Conservation (phyloP, 1,140 invertebrate species). For the Chironomus tepperi region DNA sequence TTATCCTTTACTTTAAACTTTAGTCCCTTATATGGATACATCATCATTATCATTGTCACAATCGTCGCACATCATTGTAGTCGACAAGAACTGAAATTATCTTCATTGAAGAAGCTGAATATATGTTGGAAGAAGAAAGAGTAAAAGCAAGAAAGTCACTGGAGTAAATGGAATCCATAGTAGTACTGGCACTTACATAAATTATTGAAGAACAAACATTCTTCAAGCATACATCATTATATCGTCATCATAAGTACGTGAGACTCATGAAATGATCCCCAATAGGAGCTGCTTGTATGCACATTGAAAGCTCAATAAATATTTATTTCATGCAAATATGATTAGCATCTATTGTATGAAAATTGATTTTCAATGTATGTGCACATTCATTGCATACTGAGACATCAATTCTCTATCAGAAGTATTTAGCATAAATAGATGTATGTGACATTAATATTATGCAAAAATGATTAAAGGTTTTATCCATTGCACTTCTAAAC, state of each 20-base stretch:
- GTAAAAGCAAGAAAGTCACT: too few relatives aligned
- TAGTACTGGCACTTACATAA: too few relatives aligned
- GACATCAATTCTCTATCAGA: conserved; percentile 1
- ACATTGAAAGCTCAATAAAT: not conserved
- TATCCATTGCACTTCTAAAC: too few relatives aligned
- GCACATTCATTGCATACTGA: not conserved
- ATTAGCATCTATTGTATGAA: conserved; percentile 8
- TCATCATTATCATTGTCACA: too few relatives aligned
- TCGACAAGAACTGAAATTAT: too few relatives aligned
- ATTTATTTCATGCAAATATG: conserved; percentile 9
- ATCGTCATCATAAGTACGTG: conserved; percentile 6
- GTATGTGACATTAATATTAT: not conserved
- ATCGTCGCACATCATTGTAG: too few relatives aligned
- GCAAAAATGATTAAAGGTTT: not conserved
- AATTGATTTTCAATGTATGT: not conserved
- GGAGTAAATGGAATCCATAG: too few relatives aligned
- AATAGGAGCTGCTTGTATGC: not conserved
- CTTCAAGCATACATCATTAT: not conserved
- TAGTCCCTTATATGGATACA: too few relatives aligned
- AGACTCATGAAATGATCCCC: not conserved
- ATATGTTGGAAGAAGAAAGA: too few relatives aligned
- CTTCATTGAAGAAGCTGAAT: too few relatives aligned
- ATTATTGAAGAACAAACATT: too few relatives aligned
- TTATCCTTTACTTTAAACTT: too few relatives aligned
- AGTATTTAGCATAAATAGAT: not conserved